These are phyloP conservation scores for Sesia apiformis DNA, from an alignment of 2,888 invertebrate genomes.

Conservation along the genomic window DNA sequence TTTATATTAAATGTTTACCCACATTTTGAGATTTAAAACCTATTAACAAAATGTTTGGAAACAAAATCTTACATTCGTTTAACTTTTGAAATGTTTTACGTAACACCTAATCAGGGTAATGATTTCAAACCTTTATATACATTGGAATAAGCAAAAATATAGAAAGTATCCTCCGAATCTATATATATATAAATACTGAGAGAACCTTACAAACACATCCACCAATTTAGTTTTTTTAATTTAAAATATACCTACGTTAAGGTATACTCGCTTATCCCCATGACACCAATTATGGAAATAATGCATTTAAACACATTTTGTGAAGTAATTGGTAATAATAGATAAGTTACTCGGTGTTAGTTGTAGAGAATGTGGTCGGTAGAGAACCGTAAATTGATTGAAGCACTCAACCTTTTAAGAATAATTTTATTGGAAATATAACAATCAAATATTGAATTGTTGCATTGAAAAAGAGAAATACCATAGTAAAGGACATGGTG, in stretches of 20 bases:
- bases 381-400: constrained; percentile 18
- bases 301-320: neutral
- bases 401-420: constrained; percentile 13
- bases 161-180: neutral
- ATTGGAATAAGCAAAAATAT: neutral
- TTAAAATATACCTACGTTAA: constrained; percentile 1
- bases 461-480: too few species aligned
- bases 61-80: neutral
- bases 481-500: too few species aligned
- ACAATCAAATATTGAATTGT: too few species aligned
- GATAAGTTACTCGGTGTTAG: constrained; percentile 56
- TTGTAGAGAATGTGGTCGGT: constrained; percentile 63
- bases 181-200: neutral
- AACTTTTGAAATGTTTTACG: constrained; percentile 52
- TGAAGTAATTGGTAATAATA: neutral
- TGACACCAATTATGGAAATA: constrained; percentile 47
- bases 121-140: constrained; percentile 12
- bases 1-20: neutral
- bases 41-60: neutral
- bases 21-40: neutral
- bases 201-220: constrained; percentile 20
- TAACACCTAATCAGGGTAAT: constrained; percentile 49
- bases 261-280: constrained; percentile 29
- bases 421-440: neutral
- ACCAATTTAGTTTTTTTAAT: neutral